Evolutionary conservation across 2,888 invertebrate genomes (phyloP).

Genomic region (Tholera decimalis): DNA sequence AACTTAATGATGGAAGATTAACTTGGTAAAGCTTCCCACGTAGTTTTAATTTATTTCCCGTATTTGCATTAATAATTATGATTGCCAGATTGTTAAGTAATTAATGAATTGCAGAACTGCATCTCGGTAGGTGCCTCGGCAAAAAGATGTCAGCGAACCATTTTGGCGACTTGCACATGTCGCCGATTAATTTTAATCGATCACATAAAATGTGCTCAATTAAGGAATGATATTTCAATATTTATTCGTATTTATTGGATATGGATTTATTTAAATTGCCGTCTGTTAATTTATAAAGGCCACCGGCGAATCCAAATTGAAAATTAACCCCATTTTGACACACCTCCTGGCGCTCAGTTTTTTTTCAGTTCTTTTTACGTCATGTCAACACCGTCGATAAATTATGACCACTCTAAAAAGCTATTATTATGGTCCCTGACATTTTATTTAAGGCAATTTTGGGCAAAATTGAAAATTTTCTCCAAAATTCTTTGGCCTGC

Average conservation of each 20-base stretch:
- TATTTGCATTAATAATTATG: conserved; percentile 60
- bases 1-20: conserved; percentile 37
- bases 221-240: conserved; percentile 80
- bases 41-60: conserved; percentile 54
- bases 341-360: conserved; percentile 85
- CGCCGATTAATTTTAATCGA: conserved; percentile 79
- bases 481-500: conserved; percentile 81
- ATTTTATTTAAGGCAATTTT: conserved; percentile 86
- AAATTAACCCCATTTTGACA: conserved; percentile 89
- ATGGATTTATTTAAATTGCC: conserved; percentile 82
- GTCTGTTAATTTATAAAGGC: conserved; percentile 84
- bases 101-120: conserved; percentile 70
- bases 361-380: conserved; percentile 77
- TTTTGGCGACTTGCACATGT: conserved; percentile 76
- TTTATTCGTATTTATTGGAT: conserved; percentile 79
- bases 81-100: conserved; percentile 61
- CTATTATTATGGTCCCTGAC: conserved; percentile 88
- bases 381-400: conserved; percentile 89
- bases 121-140: conserved; percentile 69
- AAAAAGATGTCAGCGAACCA: conserved; percentile 67
- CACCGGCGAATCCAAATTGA: conserved; percentile 88
- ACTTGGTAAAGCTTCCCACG: conserved; percentile 50
- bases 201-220: conserved; percentile 80
- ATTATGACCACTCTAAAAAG: conserved; percentile 87
- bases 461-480: conserved; percentile 86